These are phyloP conservation scores for Xiphias gladius DNA, from an alignment of 2,113 vertebrate species.

Conservation along the genomic window DNA sequence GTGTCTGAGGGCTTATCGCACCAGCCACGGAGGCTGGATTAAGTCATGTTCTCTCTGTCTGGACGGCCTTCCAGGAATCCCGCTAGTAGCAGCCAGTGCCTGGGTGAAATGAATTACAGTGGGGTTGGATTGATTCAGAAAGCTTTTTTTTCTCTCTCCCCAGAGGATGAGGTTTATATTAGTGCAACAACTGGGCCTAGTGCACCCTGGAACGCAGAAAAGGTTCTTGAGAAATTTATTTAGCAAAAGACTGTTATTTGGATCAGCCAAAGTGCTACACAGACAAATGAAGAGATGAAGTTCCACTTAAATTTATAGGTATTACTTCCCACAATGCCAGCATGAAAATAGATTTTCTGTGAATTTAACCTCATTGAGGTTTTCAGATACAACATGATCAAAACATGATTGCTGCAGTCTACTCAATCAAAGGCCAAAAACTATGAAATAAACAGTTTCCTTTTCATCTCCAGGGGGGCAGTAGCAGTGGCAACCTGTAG, in stretches of 20 bases:
- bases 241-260: constrained; percentile 51
- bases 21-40: constrained; percentile 73
- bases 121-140: constrained; percentile 65
- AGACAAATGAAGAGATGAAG: constrained; percentile 64
- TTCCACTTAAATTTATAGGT: constrained; percentile 62
- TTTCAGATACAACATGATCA: constrained; percentile 55
- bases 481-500: constrained; percentile 62
- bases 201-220: constrained; percentile 42
- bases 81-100: constrained; percentile 71
- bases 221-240: constrained; percentile 55
- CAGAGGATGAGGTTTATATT: constrained; percentile 58
- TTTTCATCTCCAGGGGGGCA: constrained; percentile 55
- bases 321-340: constrained; percentile 38
- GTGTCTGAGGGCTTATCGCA: constrained; percentile 73
- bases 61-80: constrained; percentile 73
- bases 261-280: constrained; percentile 33
- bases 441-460: constrained; percentile 65
- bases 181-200: constrained; percentile 50
- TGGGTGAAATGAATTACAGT: constrained; percentile 71
- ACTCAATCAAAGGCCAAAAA: constrained; percentile 39
- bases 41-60: constrained; percentile 74
- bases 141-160: constrained; percentile 29
- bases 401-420: constrained; percentile 56
- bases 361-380: constrained; percentile 58
- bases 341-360: constrained; percentile 69